Evolutionary conservation across 2,113 vertebrate genomes (phyloP).

Genomic region (Periophthalmus modestus): DNA sequence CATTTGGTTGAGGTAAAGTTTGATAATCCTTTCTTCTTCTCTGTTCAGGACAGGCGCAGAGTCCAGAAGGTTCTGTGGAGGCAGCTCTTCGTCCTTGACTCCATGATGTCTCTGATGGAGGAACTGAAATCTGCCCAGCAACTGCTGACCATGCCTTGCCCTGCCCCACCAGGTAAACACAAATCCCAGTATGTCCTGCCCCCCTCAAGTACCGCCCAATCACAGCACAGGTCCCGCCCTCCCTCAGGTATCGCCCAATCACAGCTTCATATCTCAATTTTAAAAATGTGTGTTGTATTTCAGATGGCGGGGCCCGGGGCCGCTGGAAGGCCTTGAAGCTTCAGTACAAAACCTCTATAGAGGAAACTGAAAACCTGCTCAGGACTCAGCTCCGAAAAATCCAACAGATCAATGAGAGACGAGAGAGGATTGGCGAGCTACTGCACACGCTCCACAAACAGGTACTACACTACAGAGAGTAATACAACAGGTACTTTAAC

Average conservation of each 20-base stretch:
- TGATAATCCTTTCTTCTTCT: not conserved
- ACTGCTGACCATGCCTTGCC: constrained; percentile 54
- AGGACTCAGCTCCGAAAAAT: constrained; percentile 39
- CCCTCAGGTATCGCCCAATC: no score
- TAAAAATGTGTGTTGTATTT: constrained; percentile 1
- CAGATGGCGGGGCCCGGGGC: constrained; percentile 48
- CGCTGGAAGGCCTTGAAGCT: constrained; percentile 75
- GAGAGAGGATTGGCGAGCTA: constrained; percentile 53
- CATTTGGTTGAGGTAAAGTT: not conserved
- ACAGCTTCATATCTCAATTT: no score
- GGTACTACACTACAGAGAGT: constrained; percentile 42
- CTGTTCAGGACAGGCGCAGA: constrained; percentile 67
- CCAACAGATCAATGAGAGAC: constrained; percentile 49
- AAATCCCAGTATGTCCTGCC: not conserved
- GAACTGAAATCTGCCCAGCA: constrained; percentile 59
- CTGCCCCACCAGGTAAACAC: constrained; percentile 53
- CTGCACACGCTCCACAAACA: constrained; percentile 44
- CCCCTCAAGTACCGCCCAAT: not conserved
- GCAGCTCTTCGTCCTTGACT: constrained; percentile 72
- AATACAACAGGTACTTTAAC: no score
- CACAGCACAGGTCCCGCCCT: no score
- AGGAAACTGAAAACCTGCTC: constrained; percentile 63
- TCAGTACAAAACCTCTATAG: constrained; percentile 31
- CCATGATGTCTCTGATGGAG: constrained; percentile 70
- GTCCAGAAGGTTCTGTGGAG: constrained; percentile 74